phyloP scores from a whole-genome alignment of 2,113 vertebrate genomes.

The Esox niger region DNA sequence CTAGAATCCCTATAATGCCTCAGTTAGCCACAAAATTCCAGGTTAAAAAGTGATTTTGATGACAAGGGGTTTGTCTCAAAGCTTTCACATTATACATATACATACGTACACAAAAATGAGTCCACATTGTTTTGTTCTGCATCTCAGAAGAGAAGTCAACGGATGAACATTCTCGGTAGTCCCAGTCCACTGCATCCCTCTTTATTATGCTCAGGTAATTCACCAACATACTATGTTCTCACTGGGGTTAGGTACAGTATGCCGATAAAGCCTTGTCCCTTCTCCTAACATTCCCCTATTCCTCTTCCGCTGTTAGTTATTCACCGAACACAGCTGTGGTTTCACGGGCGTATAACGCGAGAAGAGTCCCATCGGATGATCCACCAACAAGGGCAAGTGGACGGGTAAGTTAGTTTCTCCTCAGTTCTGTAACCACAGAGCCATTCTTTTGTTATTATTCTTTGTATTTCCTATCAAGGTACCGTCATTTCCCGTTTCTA shows the following conservation, averaged over 20 bases:
- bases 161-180: constrained; percentile 79
- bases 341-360: constrained; percentile 80
- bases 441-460: neutral
- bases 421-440: neutral
- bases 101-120: too few species aligned
- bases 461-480: too few species aligned
- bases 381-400: constrained; percentile 82
- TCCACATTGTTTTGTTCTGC: neutral
- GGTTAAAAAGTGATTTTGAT: too few species aligned
- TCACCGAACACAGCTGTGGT: constrained; percentile 84
- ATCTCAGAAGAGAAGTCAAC: constrained; percentile 77
- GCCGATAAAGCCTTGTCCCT: neutral
- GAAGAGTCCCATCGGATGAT: constrained; percentile 83
- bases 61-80: too few species aligned
- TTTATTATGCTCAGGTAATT: constrained; percentile 74
- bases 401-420: constrained; percentile 71
- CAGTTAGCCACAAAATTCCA: too few species aligned
- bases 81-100: too few species aligned
- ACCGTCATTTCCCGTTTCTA: too few species aligned
- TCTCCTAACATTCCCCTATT: neutral
- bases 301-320: constrained; percentile 65
- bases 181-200: constrained; percentile 82
- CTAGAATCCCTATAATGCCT: too few species aligned
- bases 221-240: neutral
- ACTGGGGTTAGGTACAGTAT: neutral